Evolutionary conservation across 2,888 invertebrate genomes (phyloP).

Genomic region (Drosophila paranaensis): DNA sequence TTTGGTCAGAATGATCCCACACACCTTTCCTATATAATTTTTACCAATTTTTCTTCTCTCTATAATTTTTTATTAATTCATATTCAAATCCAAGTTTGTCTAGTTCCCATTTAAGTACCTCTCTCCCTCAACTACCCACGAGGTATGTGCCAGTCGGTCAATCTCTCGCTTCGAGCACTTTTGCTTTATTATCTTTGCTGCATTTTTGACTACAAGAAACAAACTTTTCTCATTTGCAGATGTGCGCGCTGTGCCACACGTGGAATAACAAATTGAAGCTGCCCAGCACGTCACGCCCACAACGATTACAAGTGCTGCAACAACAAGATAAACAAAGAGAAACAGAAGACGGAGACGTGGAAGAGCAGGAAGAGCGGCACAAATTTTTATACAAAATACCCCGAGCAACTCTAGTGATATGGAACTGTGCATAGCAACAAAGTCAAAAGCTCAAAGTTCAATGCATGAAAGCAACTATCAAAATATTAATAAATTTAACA

Average conservation of each 20-base stretch:
- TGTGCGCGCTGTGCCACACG: conserved; percentile 62
- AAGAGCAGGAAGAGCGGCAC: not conserved
- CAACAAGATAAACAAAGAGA: conserved; percentile 6
- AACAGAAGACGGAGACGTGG: not conserved
- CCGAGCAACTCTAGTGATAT: conserved; percentile 64
- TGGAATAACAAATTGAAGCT: conserved; percentile 57
- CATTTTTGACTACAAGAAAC: conserved; percentile 11
- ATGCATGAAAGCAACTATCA: conserved; percentile 73
- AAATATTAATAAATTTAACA: conserved; percentile 53
- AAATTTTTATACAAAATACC: conserved; percentile 23
- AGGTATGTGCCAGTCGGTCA: not conserved
- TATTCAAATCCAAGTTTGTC: not conserved
- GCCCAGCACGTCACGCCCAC: conserved; percentile 63
- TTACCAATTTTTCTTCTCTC: too few species aligned
- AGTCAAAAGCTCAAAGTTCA: conserved; percentile 75
- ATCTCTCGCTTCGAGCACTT: not conserved
- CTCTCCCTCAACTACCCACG: too few species aligned
- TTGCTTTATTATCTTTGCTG: not conserved
- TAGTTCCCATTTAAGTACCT: not conserved
- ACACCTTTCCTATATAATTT: too few species aligned
- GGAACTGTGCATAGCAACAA: conserved; percentile 77
- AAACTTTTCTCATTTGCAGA: conserved; percentile 72
- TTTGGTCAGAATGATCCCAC: too few species aligned
- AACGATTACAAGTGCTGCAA: conserved; percentile 46
- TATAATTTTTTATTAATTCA: too few species aligned